Base-by-base conservation (phyloP, 1,140 invertebrate species). In the Heliconius hewitsoni region DNA sequence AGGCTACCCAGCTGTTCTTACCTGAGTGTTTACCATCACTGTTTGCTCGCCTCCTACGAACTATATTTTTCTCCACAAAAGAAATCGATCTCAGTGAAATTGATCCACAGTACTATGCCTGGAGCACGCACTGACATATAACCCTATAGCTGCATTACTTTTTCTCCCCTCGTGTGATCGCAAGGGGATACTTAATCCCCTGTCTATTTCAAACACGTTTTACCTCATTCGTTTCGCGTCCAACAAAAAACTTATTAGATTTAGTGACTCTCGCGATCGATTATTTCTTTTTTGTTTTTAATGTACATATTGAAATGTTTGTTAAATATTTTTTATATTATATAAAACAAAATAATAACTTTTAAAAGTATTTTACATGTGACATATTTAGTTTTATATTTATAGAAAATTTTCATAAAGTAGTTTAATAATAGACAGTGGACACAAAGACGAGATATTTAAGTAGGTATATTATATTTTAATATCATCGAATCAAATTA, bases 121-220 rank as follows among this genome's bases (percentile, higher is more conserved):
- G 34, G 73, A 83, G 89, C 91, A 90, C 91, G 89, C 87, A 88
- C 86, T 74, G 73, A 57, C 70, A 72, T 82, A 81, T 82, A 82
- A 85, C 84, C 78, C 83, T 77, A 81, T 70, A 77, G 77, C 81
- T 77, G 71, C 81, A 83, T 84, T 81, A 79, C 76, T 81, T 81
- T 71, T 79, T 71, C 82, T 81, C 82, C 89, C 87, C 85, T 83
- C 80, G 72, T 80, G 74, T 74, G 82, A 83, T 82, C 87, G 83
- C 84, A 85, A 92, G 91, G 92, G 92, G 91, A 91, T 87, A 91
- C 87, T 90, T 94, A 93, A 94, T 92, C 93, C 93, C 93, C 92
- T 93, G 93, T 92, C 93, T 93, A 93, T 94, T 92, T 93, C 91
- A 91, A 93, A 94, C 92, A 94, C 92, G 92, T 93, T 93, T 93